Percentiles rank a stretch among this genome's conserved stretches.
Conservation (phyloP, 1,140 invertebrate genomes). For the Hyphantria cunea region DNA sequence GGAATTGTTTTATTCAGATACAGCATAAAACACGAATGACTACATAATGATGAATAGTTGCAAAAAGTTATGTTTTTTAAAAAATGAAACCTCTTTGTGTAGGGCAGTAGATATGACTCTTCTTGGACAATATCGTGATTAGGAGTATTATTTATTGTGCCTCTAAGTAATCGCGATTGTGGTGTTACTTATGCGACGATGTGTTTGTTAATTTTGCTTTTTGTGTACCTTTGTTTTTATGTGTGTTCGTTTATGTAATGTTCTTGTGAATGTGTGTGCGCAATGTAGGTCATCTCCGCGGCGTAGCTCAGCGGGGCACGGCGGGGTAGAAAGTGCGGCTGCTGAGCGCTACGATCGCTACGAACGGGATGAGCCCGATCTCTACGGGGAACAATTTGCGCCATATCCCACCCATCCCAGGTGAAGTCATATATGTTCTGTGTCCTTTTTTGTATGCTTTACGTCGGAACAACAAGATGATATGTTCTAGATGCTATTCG, state of each 20-base stretch:
- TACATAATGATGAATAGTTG: too few relatives aligned
- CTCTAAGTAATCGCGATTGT: too few relatives aligned
- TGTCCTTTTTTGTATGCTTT: too few relatives aligned
- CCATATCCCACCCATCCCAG: slow-evolving; percentile 66
- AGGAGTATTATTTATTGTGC: too few relatives aligned
- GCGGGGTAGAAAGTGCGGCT: slow-evolving; percentile 27
- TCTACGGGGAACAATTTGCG: slow-evolving; percentile 68
- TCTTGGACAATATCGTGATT: too few relatives aligned
- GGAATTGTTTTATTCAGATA: too few relatives aligned
- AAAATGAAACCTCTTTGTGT: too few relatives aligned
- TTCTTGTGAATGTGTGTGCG: slow-evolving; percentile 27
- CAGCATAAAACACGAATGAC: too few relatives aligned
- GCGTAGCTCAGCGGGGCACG: slow-evolving; percentile 33
- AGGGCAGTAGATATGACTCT: too few relatives aligned
- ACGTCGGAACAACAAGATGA: too few relatives aligned
- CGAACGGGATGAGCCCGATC: slow-evolving; percentile 65
- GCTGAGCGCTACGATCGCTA: slow-evolving; percentile 41
- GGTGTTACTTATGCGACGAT: background rate
- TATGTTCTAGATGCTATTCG: too few relatives aligned
- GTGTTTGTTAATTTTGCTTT: slow-evolving; percentile 20
- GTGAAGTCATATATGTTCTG: slow-evolving; percentile 34
- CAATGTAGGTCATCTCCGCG: slow-evolving; percentile 35
- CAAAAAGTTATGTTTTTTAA: too few relatives aligned
- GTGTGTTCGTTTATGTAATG: slow-evolving; percentile 31
- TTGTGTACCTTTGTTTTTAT: slow-evolving; percentile 8